A percentile compares a stretch with the other conserved stretches of the same genome.
Evolutionary conservation across 2,113 vertebrate genomes (phyloP).

Genomic region (Phainopepla nitens): DNA sequence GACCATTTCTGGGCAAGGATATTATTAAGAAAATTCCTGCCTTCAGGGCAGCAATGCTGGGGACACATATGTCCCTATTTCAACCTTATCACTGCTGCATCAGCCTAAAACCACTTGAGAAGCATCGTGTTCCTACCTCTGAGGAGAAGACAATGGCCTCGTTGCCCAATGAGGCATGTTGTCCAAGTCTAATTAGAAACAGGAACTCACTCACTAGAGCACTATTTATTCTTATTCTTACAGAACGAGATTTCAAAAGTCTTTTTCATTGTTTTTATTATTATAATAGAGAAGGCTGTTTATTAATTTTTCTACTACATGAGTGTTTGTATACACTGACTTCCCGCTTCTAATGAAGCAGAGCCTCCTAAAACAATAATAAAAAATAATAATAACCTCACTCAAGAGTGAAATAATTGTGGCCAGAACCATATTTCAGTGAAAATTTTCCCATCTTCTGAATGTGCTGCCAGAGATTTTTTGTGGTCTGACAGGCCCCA

Average conservation of each 20-base stretch:
- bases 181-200: conserved; percentile 36
- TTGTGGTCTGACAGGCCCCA: neutral
- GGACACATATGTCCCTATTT: neutral
- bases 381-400: neutral
- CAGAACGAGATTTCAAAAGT: neutral
- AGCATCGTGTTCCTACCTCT: neutral
- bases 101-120: neutral
- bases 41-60: neutral
- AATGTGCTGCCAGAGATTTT: neutral
- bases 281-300: neutral
- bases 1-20: neutral
- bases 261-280: neutral
- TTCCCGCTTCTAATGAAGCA: neutral
- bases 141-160: conserved; percentile 32
- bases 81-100: neutral
- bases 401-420: neutral
- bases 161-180: neutral
- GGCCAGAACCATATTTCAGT: neutral
- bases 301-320: conserved; percentile 17
- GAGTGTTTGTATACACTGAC: neutral
- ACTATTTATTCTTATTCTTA: neutral
- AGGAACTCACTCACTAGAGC: neutral
- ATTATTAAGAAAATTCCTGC: neutral
- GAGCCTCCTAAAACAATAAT: neutral
- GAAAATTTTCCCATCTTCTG: neutral